A percentile compares a stretch with the other conserved stretches of the same genome.
phyloP scores from a whole-genome alignment of 2,797 vertebrate species.

The Gallinago stenura region DNA sequence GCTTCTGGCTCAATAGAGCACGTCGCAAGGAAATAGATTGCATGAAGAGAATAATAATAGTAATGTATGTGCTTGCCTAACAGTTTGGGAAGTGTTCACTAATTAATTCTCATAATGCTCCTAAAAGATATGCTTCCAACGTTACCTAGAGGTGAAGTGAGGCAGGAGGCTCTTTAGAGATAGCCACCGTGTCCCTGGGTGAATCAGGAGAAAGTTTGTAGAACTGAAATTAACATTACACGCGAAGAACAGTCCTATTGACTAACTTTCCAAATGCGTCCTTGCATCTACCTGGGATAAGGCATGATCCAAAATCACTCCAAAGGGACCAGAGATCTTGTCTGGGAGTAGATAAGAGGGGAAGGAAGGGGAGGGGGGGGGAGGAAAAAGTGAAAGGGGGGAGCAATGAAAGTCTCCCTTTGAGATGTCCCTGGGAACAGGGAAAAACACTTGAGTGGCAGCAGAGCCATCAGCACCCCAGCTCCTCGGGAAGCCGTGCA shows the following conservation, averaged over 20 bases:
- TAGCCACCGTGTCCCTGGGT: neutral
- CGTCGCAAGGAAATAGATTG: neutral
- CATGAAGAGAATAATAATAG: neutral
- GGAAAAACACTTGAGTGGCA: neutral
- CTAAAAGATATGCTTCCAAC: slow-evolving; percentile 44
- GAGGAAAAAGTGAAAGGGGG: neutral
- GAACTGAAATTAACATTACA: neutral
- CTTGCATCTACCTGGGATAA: neutral
- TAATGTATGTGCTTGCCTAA: neutral
- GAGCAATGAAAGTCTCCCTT: neutral
- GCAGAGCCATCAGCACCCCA: neutral
- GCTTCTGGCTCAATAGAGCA: slow-evolving; percentile 6
- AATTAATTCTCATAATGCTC: slow-evolving; percentile 59
- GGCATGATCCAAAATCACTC: neutral
- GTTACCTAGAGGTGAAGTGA: slow-evolving; percentile 39
- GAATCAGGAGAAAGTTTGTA: neutral
- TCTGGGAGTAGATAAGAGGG: neutral
- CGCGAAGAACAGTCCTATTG: neutral
- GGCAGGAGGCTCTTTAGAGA: slow-evolving; percentile 29
- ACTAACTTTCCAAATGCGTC: neutral
- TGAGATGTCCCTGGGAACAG: neutral
- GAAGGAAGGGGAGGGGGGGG: neutral
- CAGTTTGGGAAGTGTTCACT: slow-evolving; percentile 28
- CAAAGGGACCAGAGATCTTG: neutral
- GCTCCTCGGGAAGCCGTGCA: neutral